These are phyloP conservation scores for Petrolisthes cinctipes DNA, from an alignment of 2,888 invertebrate genomes.

Conservation along the genomic window DNA sequence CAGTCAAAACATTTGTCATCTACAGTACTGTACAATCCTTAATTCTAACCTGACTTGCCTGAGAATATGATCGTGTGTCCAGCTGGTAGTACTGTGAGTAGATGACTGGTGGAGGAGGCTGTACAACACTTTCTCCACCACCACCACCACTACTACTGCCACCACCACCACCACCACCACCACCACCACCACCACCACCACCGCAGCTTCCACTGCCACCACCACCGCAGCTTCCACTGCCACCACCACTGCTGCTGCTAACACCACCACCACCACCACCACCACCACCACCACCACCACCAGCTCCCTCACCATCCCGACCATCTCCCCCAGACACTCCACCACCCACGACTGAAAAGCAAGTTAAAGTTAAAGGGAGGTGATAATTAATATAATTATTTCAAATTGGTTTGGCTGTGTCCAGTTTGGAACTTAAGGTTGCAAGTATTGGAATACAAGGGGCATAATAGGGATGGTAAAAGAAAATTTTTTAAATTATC, in stretches of 20 bases:
- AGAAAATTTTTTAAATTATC: background rate
- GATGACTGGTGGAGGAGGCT: constrained; percentile 47
- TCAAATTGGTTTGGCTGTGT: too few species aligned
- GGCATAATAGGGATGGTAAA: too few species aligned
- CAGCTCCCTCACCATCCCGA: constrained; percentile 29
- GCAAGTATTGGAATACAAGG: background rate
- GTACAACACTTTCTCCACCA: constrained; percentile 33
- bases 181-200: constrained; percentile 30
- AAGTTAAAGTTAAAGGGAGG: background rate
- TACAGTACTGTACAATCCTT: too few species aligned
- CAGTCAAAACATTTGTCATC: too few species aligned
- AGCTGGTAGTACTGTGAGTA: constrained; percentile 54
- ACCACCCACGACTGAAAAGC: constrained; percentile 29
- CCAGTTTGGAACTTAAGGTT: background rate
- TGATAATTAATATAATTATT: too few species aligned
- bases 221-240: constrained; percentile 28
- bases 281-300: background rate
- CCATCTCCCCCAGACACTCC: constrained; percentile 39
- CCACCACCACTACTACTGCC: constrained; percentile 28
- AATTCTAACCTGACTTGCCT: constrained; percentile 22
- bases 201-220: constrained; percentile 27
- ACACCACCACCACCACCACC: background rate
- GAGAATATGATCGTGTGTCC: constrained; percentile 47
- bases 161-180: constrained; percentile 18
- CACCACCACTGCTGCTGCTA: constrained; percentile 25